Percentiles rank a stretch among this genome's conserved stretches.
These are phyloP conservation scores for Trichomycterus rosablanca DNA, from an alignment of 2,113 vertebrate species.

Conservation along the genomic window DNA sequence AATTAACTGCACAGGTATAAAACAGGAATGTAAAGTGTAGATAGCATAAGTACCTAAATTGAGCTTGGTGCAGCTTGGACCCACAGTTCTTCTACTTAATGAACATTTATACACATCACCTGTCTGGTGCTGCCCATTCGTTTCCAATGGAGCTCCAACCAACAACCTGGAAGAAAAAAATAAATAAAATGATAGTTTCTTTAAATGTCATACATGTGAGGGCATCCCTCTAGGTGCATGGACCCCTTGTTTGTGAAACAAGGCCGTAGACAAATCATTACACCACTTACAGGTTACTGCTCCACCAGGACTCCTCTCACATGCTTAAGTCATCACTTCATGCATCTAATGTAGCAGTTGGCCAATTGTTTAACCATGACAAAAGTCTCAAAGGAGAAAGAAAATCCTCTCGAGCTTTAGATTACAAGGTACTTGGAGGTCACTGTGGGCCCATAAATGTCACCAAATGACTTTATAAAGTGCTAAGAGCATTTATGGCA, in stretches of 20 bases:
- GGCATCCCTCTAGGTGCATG: too few relatives aligned
- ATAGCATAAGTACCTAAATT: slow-evolving; percentile 79
- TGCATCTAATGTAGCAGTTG: not conserved
- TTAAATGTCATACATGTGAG: not conserved
- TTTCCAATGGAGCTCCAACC: slow-evolving; percentile 90
- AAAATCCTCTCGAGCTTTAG: slow-evolving; percentile 34
- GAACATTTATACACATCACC: slow-evolving; percentile 95
- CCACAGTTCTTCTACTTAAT: slow-evolving; percentile 64
- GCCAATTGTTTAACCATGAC: slow-evolving; percentile 48
- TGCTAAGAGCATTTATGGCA: slow-evolving; percentile 9
- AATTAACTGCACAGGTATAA: not conserved
- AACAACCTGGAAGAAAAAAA: slow-evolving; percentile 76
- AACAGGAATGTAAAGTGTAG: not conserved
- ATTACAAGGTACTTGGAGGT: slow-evolving; percentile 34
- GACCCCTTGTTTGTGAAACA: too few relatives aligned
- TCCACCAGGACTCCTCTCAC: slow-evolving; percentile 9
- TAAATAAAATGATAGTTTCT: not conserved
- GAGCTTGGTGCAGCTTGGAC: slow-evolving; percentile 84
- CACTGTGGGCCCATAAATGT: slow-evolving; percentile 52
- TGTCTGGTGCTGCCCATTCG: slow-evolving; percentile 86
- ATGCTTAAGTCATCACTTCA: slow-evolving; percentile 3
- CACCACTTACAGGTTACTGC: slow-evolving; percentile 8
- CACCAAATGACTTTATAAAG: slow-evolving; percentile 42
- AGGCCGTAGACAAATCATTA: slow-evolving; percentile 8
- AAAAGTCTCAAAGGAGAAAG: slow-evolving; percentile 18